Evolutionary conservation across 2,113 vertebrate genomes (phyloP).

Genomic region (Percina caprodes): DNA sequence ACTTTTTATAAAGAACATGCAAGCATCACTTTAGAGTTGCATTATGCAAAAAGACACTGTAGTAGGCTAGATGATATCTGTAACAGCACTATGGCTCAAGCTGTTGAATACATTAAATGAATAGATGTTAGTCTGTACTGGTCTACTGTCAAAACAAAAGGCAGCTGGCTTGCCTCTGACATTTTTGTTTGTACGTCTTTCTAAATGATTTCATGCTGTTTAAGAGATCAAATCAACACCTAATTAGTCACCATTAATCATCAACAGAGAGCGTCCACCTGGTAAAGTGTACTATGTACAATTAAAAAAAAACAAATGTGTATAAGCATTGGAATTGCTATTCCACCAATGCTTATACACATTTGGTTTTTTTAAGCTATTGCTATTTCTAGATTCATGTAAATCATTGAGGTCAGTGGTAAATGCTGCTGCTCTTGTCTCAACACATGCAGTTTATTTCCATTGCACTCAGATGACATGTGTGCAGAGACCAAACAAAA

Average conservation of each 20-base stretch:
- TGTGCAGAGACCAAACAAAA: slow-evolving; percentile 55
- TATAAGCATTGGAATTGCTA: background rate
- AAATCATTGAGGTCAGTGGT: slow-evolving; percentile 23
- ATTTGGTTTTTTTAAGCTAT: no score
- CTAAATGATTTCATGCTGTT: background rate
- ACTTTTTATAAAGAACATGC: background rate
- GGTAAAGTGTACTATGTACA: background rate
- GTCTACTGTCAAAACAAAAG: background rate
- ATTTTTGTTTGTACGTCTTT: background rate
- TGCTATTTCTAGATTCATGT: slow-evolving; percentile 1
- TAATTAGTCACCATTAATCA: background rate
- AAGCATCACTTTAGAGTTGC: background rate
- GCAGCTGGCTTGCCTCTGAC: slow-evolving; percentile 31
- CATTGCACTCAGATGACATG: slow-evolving; percentile 41
- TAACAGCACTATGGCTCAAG: no score
- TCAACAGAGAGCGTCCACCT: background rate
- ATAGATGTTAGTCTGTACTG: background rate
- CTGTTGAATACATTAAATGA: background rate
- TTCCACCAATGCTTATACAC: no score
- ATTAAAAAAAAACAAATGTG: background rate
- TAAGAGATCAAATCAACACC: background rate
- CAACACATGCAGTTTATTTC: slow-evolving; percentile 37
- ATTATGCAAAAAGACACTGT: background rate
- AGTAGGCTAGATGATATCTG: background rate
- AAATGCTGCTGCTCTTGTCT: slow-evolving; percentile 16